These are phyloP conservation scores for Drymonia ruficornis DNA, from an alignment of 2,888 invertebrate genomes.

Conservation along the genomic window DNA sequence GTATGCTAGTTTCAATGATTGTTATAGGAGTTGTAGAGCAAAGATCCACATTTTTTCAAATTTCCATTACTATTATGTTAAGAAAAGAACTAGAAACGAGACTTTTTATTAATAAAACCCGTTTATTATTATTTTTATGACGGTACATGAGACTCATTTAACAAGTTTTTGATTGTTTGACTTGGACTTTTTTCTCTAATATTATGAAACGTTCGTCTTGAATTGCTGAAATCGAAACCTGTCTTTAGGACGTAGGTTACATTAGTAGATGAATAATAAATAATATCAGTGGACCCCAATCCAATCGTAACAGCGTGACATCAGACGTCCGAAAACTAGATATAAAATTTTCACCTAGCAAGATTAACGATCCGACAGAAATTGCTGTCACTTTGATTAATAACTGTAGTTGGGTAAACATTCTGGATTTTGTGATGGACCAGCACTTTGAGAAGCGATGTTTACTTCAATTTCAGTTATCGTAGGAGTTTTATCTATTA, in stretches of 20 bases:
- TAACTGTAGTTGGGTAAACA: constrained; percentile 15
- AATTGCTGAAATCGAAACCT: too few relatives aligned
- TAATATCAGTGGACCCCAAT: constrained; percentile 4
- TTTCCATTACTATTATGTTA: too few relatives aligned
- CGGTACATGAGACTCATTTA: too few relatives aligned
- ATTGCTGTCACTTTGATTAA: constrained; percentile 27
- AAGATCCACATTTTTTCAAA: too few relatives aligned
- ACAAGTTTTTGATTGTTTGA: too few relatives aligned
- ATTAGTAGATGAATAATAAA: neutral
- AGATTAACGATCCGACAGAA: constrained; percentile 31
- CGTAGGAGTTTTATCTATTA: neutral
- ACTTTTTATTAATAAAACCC: too few relatives aligned
- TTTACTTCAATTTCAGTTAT: neutral
- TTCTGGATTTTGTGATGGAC: constrained; percentile 9
- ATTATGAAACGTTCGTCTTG: too few relatives aligned
- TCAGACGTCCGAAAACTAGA: constrained; percentile 16
- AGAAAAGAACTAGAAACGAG: too few relatives aligned
- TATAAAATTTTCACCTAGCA: constrained; percentile 30
- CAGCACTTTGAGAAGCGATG: constrained; percentile 2
- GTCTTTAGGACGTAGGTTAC: neutral
- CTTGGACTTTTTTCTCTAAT: too few relatives aligned
- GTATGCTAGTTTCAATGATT: neutral
- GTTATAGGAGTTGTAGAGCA: too few relatives aligned
- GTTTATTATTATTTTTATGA: too few relatives aligned
- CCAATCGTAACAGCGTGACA: constrained; percentile 3